phyloP scores from a whole-genome alignment of 2,113 vertebrate species.

The Pongo abelii region DNA sequence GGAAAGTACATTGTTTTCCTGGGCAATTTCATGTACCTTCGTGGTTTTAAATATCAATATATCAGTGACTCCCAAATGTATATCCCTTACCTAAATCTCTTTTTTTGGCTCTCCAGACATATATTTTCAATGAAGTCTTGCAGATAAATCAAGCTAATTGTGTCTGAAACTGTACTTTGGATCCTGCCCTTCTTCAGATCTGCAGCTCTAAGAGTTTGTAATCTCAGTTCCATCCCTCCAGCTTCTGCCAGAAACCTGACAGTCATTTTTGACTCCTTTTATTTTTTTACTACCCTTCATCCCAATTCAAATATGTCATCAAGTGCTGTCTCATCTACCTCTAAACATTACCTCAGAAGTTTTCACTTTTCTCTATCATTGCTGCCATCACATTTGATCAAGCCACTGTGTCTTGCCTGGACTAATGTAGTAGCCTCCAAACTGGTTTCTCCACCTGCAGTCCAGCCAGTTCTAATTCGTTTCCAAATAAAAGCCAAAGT shows the following conservation, averaged over 20 bases:
- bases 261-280: not conserved
- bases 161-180: not conserved
- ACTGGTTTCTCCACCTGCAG: not conserved
- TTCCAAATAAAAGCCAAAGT: slow-evolving; percentile 13
- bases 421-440: not conserved
- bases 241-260: not conserved
- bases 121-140: not conserved
- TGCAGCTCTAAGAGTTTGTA: not conserved
- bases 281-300: not conserved
- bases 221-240: not conserved
- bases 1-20: not conserved
- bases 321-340: not conserved
- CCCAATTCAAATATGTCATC: not conserved
- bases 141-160: not conserved
- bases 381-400: not conserved
- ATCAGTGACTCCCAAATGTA: not conserved
- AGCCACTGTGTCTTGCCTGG: not conserved
- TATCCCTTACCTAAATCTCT: not conserved
- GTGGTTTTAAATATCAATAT: not conserved
- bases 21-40: not conserved
- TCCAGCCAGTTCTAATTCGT: not conserved
- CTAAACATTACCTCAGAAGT: not conserved
- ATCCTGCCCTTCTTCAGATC: not conserved
- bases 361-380: not conserved
- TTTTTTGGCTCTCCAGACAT: not conserved